phyloP scores from a whole-genome alignment of 2,888 invertebrate genomes.

The Calameuta pallipes region DNA sequence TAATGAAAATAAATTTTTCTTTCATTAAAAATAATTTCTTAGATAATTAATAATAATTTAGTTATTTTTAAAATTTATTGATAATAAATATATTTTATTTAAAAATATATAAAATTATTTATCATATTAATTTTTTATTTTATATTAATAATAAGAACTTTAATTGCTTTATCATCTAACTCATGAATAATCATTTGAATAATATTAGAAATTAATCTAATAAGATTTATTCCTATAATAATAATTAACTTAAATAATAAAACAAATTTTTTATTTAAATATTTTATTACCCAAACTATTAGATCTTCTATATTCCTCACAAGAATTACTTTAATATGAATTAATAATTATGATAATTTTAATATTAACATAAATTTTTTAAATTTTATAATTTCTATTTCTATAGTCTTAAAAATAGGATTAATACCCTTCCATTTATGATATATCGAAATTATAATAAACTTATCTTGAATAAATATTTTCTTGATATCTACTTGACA shows the following conservation, averaged over 20 bases:
- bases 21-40: conserved; percentile 74
- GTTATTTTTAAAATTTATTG: too few relatives aligned
- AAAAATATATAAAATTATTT: conserved; percentile 29
- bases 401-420: not conserved
- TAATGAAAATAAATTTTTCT: conserved; percentile 51
- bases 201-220: too few relatives aligned
- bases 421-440: not conserved
- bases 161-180: too few relatives aligned
- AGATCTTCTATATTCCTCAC: not conserved
- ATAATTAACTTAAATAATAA: not conserved
- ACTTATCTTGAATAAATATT: not conserved
- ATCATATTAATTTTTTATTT: conserved; percentile 12
- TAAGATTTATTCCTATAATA: not conserved
- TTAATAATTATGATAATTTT: too few relatives aligned
- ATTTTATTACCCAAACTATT: not conserved
- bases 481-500: not conserved
- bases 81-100: too few relatives aligned
- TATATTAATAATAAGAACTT: too few relatives aligned
- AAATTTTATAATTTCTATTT: not conserved
- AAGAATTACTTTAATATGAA: not conserved
- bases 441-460: not conserved
- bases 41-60: too few relatives aligned
- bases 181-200: too few relatives aligned
- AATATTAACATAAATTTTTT: not conserved
- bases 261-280: not conserved